Percentiles rank a stretch among this genome's conserved stretches.
Conservation (phyloP, 2,888 invertebrate species). For the Drosophila demipolita region DNA sequence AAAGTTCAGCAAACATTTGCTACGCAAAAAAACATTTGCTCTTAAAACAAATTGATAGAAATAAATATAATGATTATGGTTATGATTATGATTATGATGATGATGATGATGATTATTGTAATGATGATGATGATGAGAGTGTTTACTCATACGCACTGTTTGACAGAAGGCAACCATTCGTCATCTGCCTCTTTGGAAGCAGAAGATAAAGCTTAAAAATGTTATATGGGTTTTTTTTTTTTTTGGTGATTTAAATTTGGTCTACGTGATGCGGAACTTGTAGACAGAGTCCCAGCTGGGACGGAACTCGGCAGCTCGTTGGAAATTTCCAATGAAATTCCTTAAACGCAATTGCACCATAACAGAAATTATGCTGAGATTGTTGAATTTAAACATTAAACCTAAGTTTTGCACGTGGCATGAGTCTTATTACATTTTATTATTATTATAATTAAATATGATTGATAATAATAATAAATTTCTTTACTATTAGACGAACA, state of each 20-base stretch:
- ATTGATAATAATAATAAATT: slow-evolving; percentile 2
- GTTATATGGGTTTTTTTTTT: slow-evolving; percentile 16
- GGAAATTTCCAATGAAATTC: slow-evolving; percentile 12
- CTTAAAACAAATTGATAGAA: slow-evolving; percentile 32
- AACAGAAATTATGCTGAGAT: slow-evolving; percentile 47
- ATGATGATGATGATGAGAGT: neutral
- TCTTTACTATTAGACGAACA: neutral
- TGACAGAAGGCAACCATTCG: slow-evolving; percentile 21
- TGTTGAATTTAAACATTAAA: slow-evolving; percentile 10
- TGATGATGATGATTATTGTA: slow-evolving; percentile 14
- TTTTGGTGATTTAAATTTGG: slow-evolving; percentile 42
- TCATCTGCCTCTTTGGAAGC: neutral
- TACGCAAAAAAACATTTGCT: slow-evolving; percentile 7
- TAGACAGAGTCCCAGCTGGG: slow-evolving; percentile 35
- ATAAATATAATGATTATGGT: slow-evolving; percentile 9
- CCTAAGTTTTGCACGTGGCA: slow-evolving; percentile 5
- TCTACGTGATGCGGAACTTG: slow-evolving; percentile 61
- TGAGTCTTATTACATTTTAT: neutral
- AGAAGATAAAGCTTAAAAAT: slow-evolving; percentile 39
- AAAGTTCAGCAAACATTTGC: slow-evolving; percentile 24
- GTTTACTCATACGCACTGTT: slow-evolving; percentile 65
- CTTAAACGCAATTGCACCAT: slow-evolving; percentile 19
- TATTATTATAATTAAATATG: neutral
- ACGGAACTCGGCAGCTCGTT: slow-evolving; percentile 8
- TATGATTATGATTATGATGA: slow-evolving; percentile 21